Evolutionary conservation across 2,888 invertebrate genomes (phyloP).

Genomic region (Ceramica pisi): DNA sequence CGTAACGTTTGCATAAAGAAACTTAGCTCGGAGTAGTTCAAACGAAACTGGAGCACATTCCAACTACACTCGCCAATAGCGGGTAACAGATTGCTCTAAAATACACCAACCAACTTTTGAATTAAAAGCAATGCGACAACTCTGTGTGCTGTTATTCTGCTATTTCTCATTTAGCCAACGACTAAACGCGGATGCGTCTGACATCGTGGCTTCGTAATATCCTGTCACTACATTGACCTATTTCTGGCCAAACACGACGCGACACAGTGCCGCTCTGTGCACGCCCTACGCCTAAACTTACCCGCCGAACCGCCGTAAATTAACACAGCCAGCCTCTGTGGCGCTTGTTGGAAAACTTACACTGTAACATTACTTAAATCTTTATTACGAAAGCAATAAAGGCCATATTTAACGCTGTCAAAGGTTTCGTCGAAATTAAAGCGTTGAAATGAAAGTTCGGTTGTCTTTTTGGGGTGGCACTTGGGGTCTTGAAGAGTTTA

Average conservation of each 20-base stretch:
- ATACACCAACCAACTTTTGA: conserved; percentile 59
- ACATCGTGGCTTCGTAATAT: conserved; percentile 88
- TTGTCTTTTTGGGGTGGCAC: conserved; percentile 77
- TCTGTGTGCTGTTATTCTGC: conserved; percentile 73
- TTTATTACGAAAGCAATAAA: conserved; percentile 88
- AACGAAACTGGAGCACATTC: conserved; percentile 51
- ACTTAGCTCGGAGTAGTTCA: conserved; percentile 44
- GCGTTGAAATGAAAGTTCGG: conserved; percentile 83
- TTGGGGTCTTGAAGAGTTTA: conserved; percentile 77
- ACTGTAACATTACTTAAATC: conserved; percentile 77
- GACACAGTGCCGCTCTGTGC: conserved; percentile 69
- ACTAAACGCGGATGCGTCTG: conserved; percentile 84
- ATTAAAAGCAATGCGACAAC: conserved; percentile 64
- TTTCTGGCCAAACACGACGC: conserved; percentile 73
- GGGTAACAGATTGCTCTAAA: conserved; percentile 58
- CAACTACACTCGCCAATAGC: conserved; percentile 48
- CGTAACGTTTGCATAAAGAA: conserved; percentile 54
- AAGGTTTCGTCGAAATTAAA: conserved; percentile 84
- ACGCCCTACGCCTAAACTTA: conserved; percentile 62
- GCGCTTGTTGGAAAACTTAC: conserved; percentile 70
- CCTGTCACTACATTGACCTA: conserved; percentile 85
- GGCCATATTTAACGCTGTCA: conserved; percentile 84
- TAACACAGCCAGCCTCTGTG: conserved; percentile 65
- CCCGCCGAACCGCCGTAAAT: conserved; percentile 60
- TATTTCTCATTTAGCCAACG: conserved; percentile 86